Conservation (phyloP, 2,797 vertebrate genomes). For the Bradypodion pumilum region DNA sequence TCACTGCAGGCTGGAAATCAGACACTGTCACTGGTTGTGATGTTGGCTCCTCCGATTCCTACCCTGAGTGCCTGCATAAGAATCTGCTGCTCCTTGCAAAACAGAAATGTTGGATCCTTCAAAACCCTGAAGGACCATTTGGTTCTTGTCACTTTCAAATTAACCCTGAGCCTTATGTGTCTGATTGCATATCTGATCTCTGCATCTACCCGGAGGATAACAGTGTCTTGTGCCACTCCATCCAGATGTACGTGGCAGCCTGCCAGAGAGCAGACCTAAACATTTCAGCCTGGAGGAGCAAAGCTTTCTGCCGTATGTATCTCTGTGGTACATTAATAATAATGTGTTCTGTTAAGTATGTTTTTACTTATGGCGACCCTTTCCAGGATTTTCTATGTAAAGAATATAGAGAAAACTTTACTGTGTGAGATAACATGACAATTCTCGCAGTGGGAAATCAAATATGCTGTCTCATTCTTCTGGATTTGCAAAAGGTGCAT, state of each 20-base stretch:
- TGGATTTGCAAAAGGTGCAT: neutral
- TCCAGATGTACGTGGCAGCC: constrained; percentile 63
- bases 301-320: constrained; percentile 66
- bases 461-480: neutral
- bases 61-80: neutral
- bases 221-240: constrained; percentile 56
- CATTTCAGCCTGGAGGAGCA: constrained; percentile 65
- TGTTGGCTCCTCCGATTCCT: constrained; percentile 22
- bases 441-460: neutral
- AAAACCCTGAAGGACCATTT: constrained; percentile 70
- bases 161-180: constrained; percentile 26
- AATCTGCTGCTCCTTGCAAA: neutral
- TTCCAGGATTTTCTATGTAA: too few relatives aligned
- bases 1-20: constrained; percentile 46
- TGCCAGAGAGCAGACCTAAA: constrained; percentile 61
- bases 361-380: too few relatives aligned
- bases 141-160: constrained; percentile 66
- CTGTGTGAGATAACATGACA: too few relatives aligned
- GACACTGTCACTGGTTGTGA: constrained; percentile 41
- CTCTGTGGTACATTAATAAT: neutral
- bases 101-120: constrained; percentile 22
- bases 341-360: neutral
- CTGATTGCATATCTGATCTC: constrained; percentile 61
- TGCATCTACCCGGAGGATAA: constrained; percentile 53
- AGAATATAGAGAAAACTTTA: too few relatives aligned